Conservation (phyloP, 2,888 invertebrate genomes). For the Ariolimax columbianus region DNA sequence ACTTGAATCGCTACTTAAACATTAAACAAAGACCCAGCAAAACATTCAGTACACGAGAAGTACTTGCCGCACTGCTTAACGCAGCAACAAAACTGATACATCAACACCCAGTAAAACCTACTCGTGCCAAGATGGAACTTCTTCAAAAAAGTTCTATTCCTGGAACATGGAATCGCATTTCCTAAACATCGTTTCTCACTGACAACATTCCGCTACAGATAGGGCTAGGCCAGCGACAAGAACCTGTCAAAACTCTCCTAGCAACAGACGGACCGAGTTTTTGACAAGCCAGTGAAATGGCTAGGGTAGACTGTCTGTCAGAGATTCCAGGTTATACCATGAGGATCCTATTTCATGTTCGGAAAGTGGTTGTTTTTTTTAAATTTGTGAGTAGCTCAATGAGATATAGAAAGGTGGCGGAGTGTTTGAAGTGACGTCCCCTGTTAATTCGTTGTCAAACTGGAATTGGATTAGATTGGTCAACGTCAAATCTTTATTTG, state of each 20-base stretch:
- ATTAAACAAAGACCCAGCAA: too few species aligned
- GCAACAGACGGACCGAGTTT: neutral
- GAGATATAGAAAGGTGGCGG: too few species aligned
- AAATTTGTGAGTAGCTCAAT: too few species aligned
- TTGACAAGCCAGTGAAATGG: constrained; percentile 1
- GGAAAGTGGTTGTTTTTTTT: too few species aligned
- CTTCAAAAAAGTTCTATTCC: neutral
- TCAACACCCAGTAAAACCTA: too few species aligned
- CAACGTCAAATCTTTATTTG: too few species aligned
- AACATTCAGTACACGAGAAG: too few species aligned
- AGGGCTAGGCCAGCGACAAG: too few species aligned
- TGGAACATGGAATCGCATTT: neutral
- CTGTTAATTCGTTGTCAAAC: neutral
- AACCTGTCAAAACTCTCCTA: neutral
- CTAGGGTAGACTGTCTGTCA: neutral
- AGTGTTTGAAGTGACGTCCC: neutral
- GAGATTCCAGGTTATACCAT: neutral
- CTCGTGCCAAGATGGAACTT: neutral
- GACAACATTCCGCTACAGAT: neutral
- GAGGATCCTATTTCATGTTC: too few species aligned
- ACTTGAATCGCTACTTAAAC: too few species aligned
- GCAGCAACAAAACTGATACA: too few species aligned
- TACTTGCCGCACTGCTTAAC: too few species aligned
- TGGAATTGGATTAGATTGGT: neutral
- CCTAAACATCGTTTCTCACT: neutral